Conservation (phyloP, 2,888 invertebrate species). For the Nysson spinosus region DNA sequence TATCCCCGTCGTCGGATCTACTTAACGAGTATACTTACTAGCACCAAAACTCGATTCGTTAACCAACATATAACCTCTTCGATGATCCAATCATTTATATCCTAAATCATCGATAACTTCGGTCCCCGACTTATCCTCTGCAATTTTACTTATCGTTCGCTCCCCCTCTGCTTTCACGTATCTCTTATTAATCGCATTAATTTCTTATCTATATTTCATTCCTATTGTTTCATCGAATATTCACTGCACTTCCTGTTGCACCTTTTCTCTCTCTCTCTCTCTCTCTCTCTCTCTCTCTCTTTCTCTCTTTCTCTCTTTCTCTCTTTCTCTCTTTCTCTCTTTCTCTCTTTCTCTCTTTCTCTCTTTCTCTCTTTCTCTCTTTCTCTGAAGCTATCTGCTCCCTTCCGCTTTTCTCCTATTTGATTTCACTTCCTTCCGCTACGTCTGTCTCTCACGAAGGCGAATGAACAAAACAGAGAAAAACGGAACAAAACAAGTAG, state of each 20-base stretch:
- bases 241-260: conserved; percentile 18
- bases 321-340: conserved; percentile 8
- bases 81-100: conserved; percentile 34
- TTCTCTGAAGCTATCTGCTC: conserved; percentile 17
- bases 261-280: conserved; percentile 31
- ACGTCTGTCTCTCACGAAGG: conserved; percentile 36
- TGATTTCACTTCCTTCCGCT: conserved; percentile 31
- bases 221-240: conserved; percentile 14
- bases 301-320: conserved; percentile 3
- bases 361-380: background rate
- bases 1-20: no score
- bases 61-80: conserved; percentile 27
- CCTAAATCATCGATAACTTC: conserved; percentile 26
- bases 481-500: conserved; percentile 14
- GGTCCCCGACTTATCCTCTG: background rate
- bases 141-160: background rate
- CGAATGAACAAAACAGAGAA: conserved; percentile 37
- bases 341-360: conserved; percentile 1
- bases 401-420: conserved; percentile 28
- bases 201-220: background rate
- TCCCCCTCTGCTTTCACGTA: conserved; percentile 8
- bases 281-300: conserved; percentile 19
- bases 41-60: conserved; percentile 27
- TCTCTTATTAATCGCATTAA: background rate
- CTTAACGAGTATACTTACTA: conserved; percentile 31